phyloP scores from a whole-genome alignment of 1,140 invertebrate genomes.

The Melitaea cinxia region DNA sequence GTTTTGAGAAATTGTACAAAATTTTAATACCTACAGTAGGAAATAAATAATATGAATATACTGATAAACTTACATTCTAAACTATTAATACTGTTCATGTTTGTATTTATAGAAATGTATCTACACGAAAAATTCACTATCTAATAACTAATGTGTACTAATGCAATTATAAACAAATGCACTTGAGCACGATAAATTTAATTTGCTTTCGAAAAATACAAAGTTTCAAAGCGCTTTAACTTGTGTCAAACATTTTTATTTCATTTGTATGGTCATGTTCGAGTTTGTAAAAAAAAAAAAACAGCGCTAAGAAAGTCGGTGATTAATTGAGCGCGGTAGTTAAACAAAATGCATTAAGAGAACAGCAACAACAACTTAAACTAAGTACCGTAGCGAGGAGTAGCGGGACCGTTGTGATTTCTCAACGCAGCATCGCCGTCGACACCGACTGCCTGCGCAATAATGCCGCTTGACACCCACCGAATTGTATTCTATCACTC shows the following conservation, averaged over 20 bases:
- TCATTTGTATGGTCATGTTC: not conserved
- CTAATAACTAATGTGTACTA: no score
- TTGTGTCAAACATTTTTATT: no score
- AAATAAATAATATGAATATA: no score
- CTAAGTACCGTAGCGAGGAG: constrained; percentile 73
- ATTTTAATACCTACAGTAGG: no score
- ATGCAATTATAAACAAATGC: no score
- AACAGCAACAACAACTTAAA: constrained; percentile 60
- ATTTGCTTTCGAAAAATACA: no score
- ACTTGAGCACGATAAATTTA: no score
- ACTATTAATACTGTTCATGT: no score
- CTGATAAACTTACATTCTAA: no score
- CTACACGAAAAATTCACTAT: no score
- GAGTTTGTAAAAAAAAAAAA: constrained; percentile 1
- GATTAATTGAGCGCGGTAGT: constrained; percentile 69
- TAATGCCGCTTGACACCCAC: constrained; percentile 45
- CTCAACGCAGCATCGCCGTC: constrained; percentile 50
- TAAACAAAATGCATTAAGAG: constrained; percentile 72
- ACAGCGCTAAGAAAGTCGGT: constrained; percentile 31
- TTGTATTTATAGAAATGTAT: no score
- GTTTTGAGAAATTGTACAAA: constrained; percentile 50
- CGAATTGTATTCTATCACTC: constrained; percentile 70
- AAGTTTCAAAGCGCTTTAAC: no score
- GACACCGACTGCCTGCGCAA: constrained; percentile 26
- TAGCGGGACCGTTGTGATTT: constrained; percentile 71